phyloP scores from a whole-genome alignment of 2,888 invertebrate genomes.

The Saturnia japonica region DNA sequence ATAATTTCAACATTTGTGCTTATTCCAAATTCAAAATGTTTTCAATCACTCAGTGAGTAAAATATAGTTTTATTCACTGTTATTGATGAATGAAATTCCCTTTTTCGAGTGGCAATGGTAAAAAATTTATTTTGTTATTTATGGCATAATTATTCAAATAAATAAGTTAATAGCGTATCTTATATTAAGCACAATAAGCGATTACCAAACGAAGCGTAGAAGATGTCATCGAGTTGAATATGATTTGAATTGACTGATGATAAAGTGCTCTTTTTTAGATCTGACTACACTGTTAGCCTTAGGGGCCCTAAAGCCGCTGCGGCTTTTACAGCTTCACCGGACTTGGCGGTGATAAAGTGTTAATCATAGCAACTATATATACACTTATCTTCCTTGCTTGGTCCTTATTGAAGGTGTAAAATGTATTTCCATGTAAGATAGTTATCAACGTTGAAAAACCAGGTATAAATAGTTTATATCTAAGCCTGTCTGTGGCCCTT shows the following conservation, averaged over 20 bases:
- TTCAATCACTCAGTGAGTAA: too few species aligned
- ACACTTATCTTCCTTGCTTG: too few species aligned
- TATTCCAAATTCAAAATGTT: too few species aligned
- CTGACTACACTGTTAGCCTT: too few species aligned
- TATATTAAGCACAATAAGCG: background rate
- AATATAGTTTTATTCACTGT: too few species aligned
- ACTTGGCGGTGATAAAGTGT: background rate
- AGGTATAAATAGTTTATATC: background rate
- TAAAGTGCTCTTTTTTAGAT: background rate
- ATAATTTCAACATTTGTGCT: too few species aligned
- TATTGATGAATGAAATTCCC: too few species aligned
- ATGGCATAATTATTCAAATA: background rate
- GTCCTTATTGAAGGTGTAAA: background rate
- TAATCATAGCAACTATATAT: background rate
- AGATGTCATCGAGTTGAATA: background rate
- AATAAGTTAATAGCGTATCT: background rate
- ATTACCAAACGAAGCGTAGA: background rate
- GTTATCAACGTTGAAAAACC: background rate
- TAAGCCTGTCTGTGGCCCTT: background rate
- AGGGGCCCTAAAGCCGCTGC: too few species aligned
- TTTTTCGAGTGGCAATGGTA: too few species aligned
- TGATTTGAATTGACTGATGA: background rate
- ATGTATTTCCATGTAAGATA: conserved; percentile 3
- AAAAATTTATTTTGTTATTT: too few species aligned
- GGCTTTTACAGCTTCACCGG: too few species aligned